Percentiles rank a stretch among this genome's conserved stretches.
phyloP scores from a whole-genome alignment of 1,140 invertebrate species.

The Diachasmimorpha longicaudata region DNA sequence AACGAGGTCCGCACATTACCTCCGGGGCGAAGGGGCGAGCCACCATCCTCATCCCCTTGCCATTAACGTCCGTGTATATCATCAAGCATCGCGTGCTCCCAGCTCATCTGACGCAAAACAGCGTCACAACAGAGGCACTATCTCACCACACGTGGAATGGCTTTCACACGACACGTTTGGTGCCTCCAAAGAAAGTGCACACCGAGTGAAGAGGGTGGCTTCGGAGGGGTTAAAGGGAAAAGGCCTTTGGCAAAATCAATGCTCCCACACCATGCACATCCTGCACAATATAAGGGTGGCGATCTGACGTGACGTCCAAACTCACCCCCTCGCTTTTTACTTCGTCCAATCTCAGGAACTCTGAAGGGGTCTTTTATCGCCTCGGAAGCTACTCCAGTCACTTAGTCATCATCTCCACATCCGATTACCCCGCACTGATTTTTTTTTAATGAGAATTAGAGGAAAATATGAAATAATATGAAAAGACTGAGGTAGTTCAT shows the following conservation, averaged over 20 bases:
- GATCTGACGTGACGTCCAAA: slow-evolving; percentile 24
- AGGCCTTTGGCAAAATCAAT: slow-evolving; percentile 48
- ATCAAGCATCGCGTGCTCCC: slow-evolving; percentile 54
- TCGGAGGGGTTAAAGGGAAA: not conserved
- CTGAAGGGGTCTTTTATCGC: not conserved
- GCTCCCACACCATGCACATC: slow-evolving; percentile 44
- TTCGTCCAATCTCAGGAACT: not conserved
- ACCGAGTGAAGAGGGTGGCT: no score
- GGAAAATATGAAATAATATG: not conserved
- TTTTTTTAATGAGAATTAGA: not conserved
- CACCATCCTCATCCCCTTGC: not conserved
- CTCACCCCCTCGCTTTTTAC: slow-evolving; percentile 20
- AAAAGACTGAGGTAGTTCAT: not conserved
- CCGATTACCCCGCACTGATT: slow-evolving; percentile 19
- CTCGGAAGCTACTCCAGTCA: slow-evolving; percentile 13
- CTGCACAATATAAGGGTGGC: slow-evolving; percentile 37
- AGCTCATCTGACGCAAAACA: slow-evolving; percentile 50
- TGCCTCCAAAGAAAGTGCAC: slow-evolving; percentile 28
- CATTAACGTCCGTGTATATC: slow-evolving; percentile 43
- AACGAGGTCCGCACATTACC: slow-evolving; percentile 34
- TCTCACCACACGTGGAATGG: slow-evolving; percentile 47
- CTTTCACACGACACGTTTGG: slow-evolving; percentile 54
- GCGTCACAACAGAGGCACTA: slow-evolving; percentile 48
- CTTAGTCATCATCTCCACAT: slow-evolving; percentile 20
- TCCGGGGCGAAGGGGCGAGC: slow-evolving; percentile 24